Base-by-base conservation (phyloP, 2,797 vertebrate species). In the Danio kyathit region DNA sequence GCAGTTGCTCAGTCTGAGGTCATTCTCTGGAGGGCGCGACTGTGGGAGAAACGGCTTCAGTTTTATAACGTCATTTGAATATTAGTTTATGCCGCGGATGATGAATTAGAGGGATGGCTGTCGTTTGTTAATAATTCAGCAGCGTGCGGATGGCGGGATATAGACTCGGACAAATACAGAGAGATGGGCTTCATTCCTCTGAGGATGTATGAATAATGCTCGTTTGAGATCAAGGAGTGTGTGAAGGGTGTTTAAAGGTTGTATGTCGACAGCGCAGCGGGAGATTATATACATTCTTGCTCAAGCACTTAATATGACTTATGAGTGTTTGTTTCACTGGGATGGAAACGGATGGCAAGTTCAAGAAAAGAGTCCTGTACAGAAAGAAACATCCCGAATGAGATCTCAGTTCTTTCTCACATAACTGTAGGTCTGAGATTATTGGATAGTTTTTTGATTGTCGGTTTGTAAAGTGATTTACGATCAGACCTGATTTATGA, bases 191-290 rank as follows among this genome's bases (percentile, higher is more conserved):
- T 74, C 72, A 80, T 81, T 79, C 76, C 85, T 79, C 81, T 79
- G 84, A 84, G 83, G 84, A 79, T 86, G 66, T 76, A 86, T 88
- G 86, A 86, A 83, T 88, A 88, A 88, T 88, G 79, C 82, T 83
- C 82, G 60, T 67, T 80, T 82, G 83, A 88, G 81, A 83, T 83
- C 83, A 79, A 80, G 83, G 83, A 78, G 64, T 85, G 84, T 85
- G 84, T 85, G 85, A 84, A 86, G 87, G 82, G 84, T 88, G 83
- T 85, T 88, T 86, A 85, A 82, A 86, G 85, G 85, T 86, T 86
- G 85, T 81, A 79, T 82, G 84, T 82, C 73, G 82, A 79, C 83
- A 83, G 79, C 75, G 56, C 76, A 63, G 56, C 19, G 71, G 76
- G 75, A 87, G 81, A 85, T 88, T 76, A 85, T 85, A 81, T 85